Base-by-base conservation (phyloP, 2,888 invertebrate genomes). In the Disparrhopalites patrizii region DNA sequence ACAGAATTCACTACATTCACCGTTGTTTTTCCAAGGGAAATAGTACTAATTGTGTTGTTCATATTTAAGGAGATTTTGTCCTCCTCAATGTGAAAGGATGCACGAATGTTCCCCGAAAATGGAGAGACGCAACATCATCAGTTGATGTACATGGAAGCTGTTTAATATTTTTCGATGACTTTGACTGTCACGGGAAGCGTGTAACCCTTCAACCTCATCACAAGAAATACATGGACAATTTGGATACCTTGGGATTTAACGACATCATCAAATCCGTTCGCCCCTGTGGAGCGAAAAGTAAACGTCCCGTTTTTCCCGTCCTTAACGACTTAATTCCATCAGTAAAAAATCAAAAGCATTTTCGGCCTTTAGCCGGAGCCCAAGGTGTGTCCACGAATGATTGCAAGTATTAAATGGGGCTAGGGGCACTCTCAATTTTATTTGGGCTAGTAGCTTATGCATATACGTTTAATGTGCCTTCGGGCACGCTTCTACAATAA, bases 61-160 rank as follows among this genome's bases (percentile, higher is more conserved):
- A 10, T 27, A n/a, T n/a, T n/a, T n/a, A n/a, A 66, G 66, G 66
- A 20, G 66, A 61, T 30, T 66, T 66, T 27, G 33, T 62, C 1
- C 52, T 63, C 4, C 50, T 74, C 20, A 73, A 67, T 50, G 70
- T 73, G 31, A 73, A 72, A 54, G 74, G 72, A 7, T 74, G 74
- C 54, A 73, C 73, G 43, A 74, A 74, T 58, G 73, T 74, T 27
- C 73, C 74, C 4, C 33, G 69, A 23, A 72, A 71, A 47, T 74
- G 73, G 73, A 47, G 67, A 20, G 62, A 67, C 30, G 18, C 56
- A 27, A 43, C 67, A 8, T 57, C 67, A 1, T 70, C 72, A 0
- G 25, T 74, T 20, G 74, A 74, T 47, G 72, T 73, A 36, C 74
- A 74, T 65, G 74, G 73, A 18, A 72, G 72, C 50, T 74, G 74